These are phyloP conservation scores for Helleia helle DNA, from an alignment of 2,888 invertebrate species.

Conservation along the genomic window DNA sequence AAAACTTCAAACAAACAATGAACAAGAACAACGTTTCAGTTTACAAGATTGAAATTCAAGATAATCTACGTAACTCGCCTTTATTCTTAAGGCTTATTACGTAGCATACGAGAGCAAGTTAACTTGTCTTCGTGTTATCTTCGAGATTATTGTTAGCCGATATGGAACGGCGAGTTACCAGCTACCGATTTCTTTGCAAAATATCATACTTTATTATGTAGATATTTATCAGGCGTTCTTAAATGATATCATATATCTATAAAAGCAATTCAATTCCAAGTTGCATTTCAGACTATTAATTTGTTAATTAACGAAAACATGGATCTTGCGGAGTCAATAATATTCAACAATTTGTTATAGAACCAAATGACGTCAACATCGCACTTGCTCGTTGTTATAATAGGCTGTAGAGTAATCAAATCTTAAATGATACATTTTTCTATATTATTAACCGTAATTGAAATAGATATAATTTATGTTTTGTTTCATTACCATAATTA, in stretches of 20 bases:
- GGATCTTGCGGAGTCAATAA: slow-evolving; percentile 12
- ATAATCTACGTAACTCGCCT: slow-evolving; percentile 56
- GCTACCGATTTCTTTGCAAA: slow-evolving; percentile 22
- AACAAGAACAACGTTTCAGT: slow-evolving; percentile 61
- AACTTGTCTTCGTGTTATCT: slow-evolving; percentile 65
- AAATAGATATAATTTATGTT: no score
- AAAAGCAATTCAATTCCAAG: not conserved
- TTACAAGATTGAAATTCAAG: slow-evolving; percentile 56
- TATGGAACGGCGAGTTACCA: slow-evolving; percentile 35
- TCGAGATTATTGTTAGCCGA: slow-evolving; percentile 58
- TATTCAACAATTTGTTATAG: not conserved
- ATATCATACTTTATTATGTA: slow-evolving; percentile 18
- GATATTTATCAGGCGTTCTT: slow-evolving; percentile 7
- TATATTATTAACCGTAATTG: no score
- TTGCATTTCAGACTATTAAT: not conserved
- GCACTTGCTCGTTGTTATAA: no score
- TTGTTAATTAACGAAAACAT: slow-evolving; percentile 10
- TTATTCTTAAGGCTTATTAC: slow-evolving; percentile 56
- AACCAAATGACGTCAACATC: not conserved
- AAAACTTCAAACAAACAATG: slow-evolving; percentile 36
- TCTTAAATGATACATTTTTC: no score
- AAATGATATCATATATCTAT: slow-evolving; percentile 12
- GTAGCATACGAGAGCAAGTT: slow-evolving; percentile 55
- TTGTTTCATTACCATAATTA: no score
- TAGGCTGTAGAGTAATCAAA: no score